Conservation (phyloP, 2,888 invertebrate genomes). For the Sesamia inferens region DNA sequence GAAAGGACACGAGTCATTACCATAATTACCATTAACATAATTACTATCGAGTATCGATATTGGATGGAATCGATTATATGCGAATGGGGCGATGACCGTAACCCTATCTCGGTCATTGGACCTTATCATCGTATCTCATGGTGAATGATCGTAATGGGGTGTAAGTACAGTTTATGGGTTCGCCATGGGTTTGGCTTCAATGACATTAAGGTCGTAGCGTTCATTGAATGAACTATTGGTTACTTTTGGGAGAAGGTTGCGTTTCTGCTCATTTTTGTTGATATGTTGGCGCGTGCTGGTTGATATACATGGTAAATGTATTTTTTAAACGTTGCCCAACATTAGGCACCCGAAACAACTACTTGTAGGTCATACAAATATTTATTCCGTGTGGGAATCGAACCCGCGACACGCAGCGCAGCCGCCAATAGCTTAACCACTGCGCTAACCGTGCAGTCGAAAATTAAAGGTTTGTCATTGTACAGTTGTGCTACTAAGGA, state of each 20-base stretch:
- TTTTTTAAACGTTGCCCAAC: neutral
- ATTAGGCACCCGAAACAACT: no score
- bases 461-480: no score
- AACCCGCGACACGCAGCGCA: no score
- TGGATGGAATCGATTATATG: slow-evolving; percentile 49
- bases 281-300: neutral
- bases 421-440: no score
- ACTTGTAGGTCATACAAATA: no score
- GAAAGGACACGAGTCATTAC: slow-evolving; percentile 48
- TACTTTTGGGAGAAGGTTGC: neutral
- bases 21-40: slow-evolving; percentile 57
- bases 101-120: slow-evolving; percentile 40
- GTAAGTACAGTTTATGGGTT: slow-evolving; percentile 47
- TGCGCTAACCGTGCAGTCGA: no score
- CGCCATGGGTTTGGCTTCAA: slow-evolving; percentile 22
- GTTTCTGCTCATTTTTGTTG: neutral
- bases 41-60: slow-evolving; percentile 47
- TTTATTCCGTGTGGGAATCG: no score
- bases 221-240: slow-evolving; percentile 18
- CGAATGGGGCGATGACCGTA: slow-evolving; percentile 49
- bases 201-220: neutral
- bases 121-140: slow-evolving; percentile 54
- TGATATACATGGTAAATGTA: neutral
- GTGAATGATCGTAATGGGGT: slow-evolving; percentile 54
- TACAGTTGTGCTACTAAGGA: neutral